Conservation (phyloP, 2,888 invertebrate genomes). For the Monochamus alternatus region DNA sequence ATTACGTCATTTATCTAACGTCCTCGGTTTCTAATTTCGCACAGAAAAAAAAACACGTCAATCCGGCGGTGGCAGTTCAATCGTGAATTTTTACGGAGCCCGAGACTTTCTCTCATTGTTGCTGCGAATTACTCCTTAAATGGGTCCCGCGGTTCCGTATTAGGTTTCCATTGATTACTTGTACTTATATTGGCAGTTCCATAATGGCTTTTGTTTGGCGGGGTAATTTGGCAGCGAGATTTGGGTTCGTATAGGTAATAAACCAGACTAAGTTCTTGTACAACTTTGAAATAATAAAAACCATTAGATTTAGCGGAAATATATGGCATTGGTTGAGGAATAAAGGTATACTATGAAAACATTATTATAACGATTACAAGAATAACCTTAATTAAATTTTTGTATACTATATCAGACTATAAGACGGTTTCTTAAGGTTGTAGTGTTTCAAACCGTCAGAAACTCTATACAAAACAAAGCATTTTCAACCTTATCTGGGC, state of each 20-base stretch:
- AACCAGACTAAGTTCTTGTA: background rate
- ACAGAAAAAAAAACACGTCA: slow-evolving; percentile 59
- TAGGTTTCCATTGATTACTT: slow-evolving; percentile 48
- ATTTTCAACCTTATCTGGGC: too few species aligned
- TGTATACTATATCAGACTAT: too few species aligned
- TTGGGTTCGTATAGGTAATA: slow-evolving; percentile 1
- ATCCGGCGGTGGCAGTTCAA: slow-evolving; percentile 53
- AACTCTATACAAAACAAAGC: too few species aligned
- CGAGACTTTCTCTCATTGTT: slow-evolving; percentile 48
- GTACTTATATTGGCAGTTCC: slow-evolving; percentile 35
- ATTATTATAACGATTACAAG: too few species aligned
- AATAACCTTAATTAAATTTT: too few species aligned
- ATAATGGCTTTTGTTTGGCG: slow-evolving; percentile 40
- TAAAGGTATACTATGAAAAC: too few species aligned
- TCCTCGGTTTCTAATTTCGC: slow-evolving; percentile 58
- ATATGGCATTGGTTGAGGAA: too few species aligned
- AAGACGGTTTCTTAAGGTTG: too few species aligned
- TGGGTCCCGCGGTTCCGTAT: slow-evolving; percentile 31
- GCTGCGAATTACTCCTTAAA: slow-evolving; percentile 37
- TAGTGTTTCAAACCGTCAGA: too few species aligned
- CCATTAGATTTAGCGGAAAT: too few species aligned
- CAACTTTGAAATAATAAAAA: too few species aligned
- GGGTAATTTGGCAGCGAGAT: slow-evolving; percentile 13
- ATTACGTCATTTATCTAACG: slow-evolving; percentile 38
- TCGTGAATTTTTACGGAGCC: slow-evolving; percentile 30